A percentile compares a stretch with the other conserved stretches of the same genome.
Evolutionary conservation across 2,113 vertebrate genomes (phyloP).

Genomic region (Thinocorus orbignyianus): DNA sequence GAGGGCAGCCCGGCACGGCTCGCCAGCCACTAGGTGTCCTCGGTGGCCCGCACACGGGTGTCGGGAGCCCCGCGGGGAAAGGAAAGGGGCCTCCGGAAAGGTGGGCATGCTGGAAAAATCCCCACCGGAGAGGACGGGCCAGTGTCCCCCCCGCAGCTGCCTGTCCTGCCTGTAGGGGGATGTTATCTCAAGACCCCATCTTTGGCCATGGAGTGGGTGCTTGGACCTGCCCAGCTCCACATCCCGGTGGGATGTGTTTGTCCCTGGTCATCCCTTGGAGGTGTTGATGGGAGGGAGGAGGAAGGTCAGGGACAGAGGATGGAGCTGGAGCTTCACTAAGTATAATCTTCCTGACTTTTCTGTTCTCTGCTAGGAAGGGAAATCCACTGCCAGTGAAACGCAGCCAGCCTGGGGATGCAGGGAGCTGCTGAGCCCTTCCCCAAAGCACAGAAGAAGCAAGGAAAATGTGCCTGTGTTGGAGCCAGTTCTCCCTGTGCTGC

Average conservation of each 20-base stretch:
- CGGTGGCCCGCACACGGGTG: background rate
- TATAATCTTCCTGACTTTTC: background rate
- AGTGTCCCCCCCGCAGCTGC: fast-evolving
- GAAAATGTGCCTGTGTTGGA: background rate
- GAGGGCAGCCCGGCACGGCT: background rate
- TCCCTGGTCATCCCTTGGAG: background rate
- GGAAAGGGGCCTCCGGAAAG: background rate
- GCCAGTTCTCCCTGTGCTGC: background rate
- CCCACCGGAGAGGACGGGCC: background rate
- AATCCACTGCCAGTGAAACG: fast-evolving
- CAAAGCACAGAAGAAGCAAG: background rate
- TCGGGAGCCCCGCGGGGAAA: background rate
- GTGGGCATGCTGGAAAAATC: background rate
- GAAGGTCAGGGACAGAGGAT: background rate
- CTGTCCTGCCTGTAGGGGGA: background rate
- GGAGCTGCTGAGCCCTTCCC: background rate
- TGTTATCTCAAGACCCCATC: fast-evolving
- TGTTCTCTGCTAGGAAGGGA: background rate
- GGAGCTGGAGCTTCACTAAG: fast-evolving
- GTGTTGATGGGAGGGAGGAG: background rate
- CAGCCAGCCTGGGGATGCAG: background rate
- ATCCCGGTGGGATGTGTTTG: background rate
- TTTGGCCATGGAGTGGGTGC: background rate
- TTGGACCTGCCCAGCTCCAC: too few relatives aligned
- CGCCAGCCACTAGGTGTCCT: slow-evolving; percentile 51